phyloP scores from a whole-genome alignment of 2,113 vertebrate species.

The Sigmodon hispidus region DNA sequence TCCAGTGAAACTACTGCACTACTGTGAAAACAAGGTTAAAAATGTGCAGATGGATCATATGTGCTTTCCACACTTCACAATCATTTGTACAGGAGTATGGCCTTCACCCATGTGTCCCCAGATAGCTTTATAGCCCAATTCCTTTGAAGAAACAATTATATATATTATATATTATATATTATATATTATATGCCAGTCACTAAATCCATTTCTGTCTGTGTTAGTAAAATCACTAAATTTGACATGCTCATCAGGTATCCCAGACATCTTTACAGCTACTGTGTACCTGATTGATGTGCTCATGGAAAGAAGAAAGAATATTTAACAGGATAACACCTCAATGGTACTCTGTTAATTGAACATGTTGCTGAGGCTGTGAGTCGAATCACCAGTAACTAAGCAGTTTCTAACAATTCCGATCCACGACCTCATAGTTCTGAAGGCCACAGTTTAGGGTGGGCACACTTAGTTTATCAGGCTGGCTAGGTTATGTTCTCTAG shows the following conservation, averaged over 20 bases:
- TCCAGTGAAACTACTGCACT: not conserved
- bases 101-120: not conserved
- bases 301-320: not conserved
- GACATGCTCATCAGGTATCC: not conserved
- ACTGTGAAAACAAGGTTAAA: not conserved
- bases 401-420: not conserved
- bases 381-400: not conserved
- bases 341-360: not conserved
- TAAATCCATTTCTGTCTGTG: not conserved
- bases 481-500: not conserved
- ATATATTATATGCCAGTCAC: not conserved
- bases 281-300: not conserved
- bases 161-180: not conserved
- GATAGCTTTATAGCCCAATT: not conserved
- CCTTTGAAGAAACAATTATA: constrained; percentile 8
- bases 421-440: not conserved
- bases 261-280: not conserved
- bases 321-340: not conserved
- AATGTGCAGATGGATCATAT: not conserved
- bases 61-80: not conserved
- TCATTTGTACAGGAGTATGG: not conserved
- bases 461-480: not conserved
- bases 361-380: not conserved
- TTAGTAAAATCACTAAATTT: not conserved
- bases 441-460: not conserved